These are phyloP conservation scores for Sisor rabdophorus DNA, from an alignment of 2,113 vertebrate genomes.

Conservation along the genomic window DNA sequence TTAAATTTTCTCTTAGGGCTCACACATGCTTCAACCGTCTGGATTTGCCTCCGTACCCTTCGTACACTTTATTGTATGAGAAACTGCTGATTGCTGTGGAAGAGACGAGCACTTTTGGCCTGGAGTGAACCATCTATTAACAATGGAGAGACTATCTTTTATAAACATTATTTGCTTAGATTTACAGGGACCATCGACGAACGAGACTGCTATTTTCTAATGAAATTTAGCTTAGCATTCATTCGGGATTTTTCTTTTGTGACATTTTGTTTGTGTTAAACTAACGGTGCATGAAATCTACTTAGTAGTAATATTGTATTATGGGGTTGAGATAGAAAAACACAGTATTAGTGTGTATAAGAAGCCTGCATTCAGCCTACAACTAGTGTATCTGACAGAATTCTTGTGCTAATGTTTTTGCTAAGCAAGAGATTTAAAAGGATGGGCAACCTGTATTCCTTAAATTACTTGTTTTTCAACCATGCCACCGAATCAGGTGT, in stretches of 20 bases:
- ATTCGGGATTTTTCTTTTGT: constrained; percentile 17
- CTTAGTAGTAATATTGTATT: constrained; percentile 30
- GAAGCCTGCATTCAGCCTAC: constrained; percentile 50
- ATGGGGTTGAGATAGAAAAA: constrained; percentile 11
- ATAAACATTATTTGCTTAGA: constrained; percentile 35
- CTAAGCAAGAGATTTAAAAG: neutral
- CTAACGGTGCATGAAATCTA: constrained; percentile 51
- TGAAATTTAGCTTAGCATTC: constrained; percentile 14
- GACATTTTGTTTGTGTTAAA: constrained; percentile 40
- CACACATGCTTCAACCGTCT: constrained; percentile 97
- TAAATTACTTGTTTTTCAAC: too few species aligned
- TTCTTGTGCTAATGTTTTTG: neutral
- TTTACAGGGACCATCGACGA: constrained; percentile 28
- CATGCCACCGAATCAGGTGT: too few species aligned
- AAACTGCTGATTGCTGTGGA: constrained; percentile 94
- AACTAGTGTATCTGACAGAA: constrained; percentile 25
- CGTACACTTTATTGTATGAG: constrained; percentile 91
- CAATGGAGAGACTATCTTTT: constrained; percentile 17
- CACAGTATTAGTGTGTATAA: constrained; percentile 44
- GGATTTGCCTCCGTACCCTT: constrained; percentile 95
- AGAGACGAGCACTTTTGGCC: constrained; percentile 97
- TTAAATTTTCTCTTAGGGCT: constrained; percentile 73
- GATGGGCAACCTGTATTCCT: too few species aligned
- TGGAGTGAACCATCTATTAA: constrained; percentile 76
- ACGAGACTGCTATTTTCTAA: constrained; percentile 38